phyloP scores from a whole-genome alignment of 2,797 vertebrate genomes.

The Parauchenoglanis punctatus region DNA sequence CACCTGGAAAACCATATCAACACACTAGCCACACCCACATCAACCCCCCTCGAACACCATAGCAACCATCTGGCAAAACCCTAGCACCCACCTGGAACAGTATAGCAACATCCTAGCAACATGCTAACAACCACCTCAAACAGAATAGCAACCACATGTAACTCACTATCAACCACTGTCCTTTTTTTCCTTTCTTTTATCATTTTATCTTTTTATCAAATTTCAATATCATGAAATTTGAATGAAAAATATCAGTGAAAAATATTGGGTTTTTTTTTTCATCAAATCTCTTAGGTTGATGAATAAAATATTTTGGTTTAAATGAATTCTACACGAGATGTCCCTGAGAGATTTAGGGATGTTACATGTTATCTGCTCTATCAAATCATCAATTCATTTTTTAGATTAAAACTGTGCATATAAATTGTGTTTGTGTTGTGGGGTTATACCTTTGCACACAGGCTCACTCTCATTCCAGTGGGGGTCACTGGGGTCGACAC shows the following conservation, averaged over 20 bases:
- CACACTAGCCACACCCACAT: neutral
- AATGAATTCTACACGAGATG: neutral
- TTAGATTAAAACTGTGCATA: neutral
- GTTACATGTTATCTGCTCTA: neutral
- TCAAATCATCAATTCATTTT: neutral
- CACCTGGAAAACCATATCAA: neutral
- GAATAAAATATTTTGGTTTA: neutral
- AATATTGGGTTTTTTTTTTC: too few species aligned
- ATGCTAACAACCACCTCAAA: neutral
- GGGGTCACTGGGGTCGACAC: slow-evolving; percentile 85
- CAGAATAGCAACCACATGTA: neutral
- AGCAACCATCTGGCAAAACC: neutral
- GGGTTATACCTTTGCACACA: slow-evolving; percentile 82
- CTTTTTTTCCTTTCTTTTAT: neutral
- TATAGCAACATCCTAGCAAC: neutral
- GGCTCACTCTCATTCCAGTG: slow-evolving; percentile 94
- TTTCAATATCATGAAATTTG: neutral
- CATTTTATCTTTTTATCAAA: neutral
- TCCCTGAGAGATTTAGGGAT: neutral
- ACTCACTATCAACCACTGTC: neutral
- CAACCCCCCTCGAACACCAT: neutral
- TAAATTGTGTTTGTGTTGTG: neutral
- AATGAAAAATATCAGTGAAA: too few species aligned
- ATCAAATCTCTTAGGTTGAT: neutral
- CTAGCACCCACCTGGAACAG: neutral